These are phyloP conservation scores for Siniperca undulata DNA, from an alignment of 2,797 vertebrate genomes.

Conservation along the genomic window DNA sequence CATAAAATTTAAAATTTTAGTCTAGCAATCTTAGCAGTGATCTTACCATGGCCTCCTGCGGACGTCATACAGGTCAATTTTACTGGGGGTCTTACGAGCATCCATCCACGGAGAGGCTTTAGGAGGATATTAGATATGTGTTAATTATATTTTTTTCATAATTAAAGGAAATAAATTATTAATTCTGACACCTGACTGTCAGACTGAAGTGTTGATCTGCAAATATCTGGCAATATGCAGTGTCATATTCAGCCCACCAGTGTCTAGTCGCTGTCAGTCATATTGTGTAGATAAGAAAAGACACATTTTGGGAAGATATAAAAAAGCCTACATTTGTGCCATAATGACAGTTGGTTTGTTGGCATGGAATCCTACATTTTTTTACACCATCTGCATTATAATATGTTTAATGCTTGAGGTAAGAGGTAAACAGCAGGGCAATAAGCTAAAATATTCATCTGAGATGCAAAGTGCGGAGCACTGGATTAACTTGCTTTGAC, in stretches of 20 bases:
- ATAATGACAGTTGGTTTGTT: conserved; percentile 13
- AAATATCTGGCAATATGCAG: conserved; percentile 32
- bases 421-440: conserved; percentile 24
- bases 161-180: conserved; percentile 32
- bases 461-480: conserved; percentile 14
- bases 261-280: conserved; percentile 25
- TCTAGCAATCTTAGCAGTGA: background rate
- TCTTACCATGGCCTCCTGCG: conserved; percentile 96
- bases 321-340: background rate
- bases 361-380: conserved; percentile 7
- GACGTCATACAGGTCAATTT: conserved; percentile 97
- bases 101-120: conserved; percentile 97
- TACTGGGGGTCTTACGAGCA: conserved; percentile 93
- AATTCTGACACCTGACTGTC: conserved; percentile 23
- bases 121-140: conserved; percentile 35
- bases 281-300: conserved; percentile 1
- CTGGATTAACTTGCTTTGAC: conserved; percentile 26
- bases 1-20: background rate
- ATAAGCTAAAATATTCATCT: conserved; percentile 34
- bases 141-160: conserved; percentile 8
- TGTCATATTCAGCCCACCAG: conserved; percentile 20
- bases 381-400: background rate
- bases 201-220: conserved; percentile 25
- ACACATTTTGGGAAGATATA: background rate
- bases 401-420: conserved; percentile 14